A percentile compares a stretch with the other conserved stretches of the same genome.
phyloP scores from a whole-genome alignment of 2,113 vertebrate species.

The Spermophilus dauricus region DNA sequence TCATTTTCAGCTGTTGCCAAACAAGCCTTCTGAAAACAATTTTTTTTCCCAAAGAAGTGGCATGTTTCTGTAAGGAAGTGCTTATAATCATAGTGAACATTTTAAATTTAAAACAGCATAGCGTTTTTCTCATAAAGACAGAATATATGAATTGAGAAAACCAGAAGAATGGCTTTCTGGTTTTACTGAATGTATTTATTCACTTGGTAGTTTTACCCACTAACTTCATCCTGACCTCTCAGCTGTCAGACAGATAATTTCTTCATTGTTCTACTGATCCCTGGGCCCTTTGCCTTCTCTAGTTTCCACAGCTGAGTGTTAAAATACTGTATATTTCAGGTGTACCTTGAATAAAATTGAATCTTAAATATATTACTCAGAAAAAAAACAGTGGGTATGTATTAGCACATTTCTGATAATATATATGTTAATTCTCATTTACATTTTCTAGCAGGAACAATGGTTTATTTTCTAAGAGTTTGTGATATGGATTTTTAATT shows the following conservation, averaged over 20 bases:
- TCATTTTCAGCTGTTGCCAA: neutral
- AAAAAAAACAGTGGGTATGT: neutral
- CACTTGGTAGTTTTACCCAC: neutral
- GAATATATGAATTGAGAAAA: neutral
- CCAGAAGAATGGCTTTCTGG: neutral
- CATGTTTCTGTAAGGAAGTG: neutral
- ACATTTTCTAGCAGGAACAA: constrained; percentile 58
- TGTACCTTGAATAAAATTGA: neutral
- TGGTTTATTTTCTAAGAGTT: constrained; percentile 62
- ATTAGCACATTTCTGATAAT: constrained; percentile 47
- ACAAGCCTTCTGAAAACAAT: neutral
- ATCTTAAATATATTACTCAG: constrained; percentile 10
- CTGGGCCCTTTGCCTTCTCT: neutral
- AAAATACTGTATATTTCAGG: neutral
- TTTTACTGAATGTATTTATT: constrained; percentile 23
- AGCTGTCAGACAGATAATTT: neutral
- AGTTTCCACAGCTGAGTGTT: neutral
- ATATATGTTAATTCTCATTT: constrained; percentile 50
- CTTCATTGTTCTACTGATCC: neutral
- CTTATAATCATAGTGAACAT: neutral
- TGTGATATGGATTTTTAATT: constrained; percentile 78
- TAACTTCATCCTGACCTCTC: neutral
- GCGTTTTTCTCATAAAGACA: neutral
- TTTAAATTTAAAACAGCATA: constrained; percentile 8
- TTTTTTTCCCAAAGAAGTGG: neutral